Conservation (phyloP, 2,797 vertebrate genomes). For the Meda fulgida region DNA sequence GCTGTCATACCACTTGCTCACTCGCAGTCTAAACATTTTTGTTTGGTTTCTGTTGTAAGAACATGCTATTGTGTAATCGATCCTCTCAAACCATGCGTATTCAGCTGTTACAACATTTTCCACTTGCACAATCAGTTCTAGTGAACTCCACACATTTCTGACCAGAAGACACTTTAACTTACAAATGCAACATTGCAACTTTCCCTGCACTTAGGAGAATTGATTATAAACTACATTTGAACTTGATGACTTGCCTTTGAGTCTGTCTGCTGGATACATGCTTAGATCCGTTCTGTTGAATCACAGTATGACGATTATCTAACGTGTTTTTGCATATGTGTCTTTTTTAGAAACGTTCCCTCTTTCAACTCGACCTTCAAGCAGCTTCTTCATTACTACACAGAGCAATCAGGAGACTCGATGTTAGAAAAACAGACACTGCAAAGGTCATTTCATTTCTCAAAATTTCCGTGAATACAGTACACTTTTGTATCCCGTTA, state of each 20-base stretch:
- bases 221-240: not conserved
- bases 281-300: not conserved
- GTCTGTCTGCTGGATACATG: conserved; percentile 2
- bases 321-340: not conserved
- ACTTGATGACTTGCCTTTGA: not conserved
- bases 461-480: not conserved
- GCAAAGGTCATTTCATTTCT: conserved; percentile 73
- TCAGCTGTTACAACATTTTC: not conserved
- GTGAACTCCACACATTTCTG: not conserved
- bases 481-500: not conserved
- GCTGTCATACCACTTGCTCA: not conserved
- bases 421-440: conserved; percentile 69
- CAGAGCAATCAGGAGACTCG: conserved; percentile 83
- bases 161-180: not conserved
- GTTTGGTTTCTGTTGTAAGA: not conserved
- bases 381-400: conserved; percentile 82
- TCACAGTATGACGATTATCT: not conserved
- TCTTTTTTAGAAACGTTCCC: conserved; percentile 83
- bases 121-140: not conserved
- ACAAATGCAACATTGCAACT: not conserved
- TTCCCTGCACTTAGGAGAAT: not conserved
- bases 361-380: conserved; percentile 80
- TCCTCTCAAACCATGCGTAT: not conserved
- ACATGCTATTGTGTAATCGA: not conserved
- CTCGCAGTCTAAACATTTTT: not conserved